Percentiles rank a stretch among this genome's conserved stretches.
Conservation (phyloP, 2,888 invertebrate genomes). For the Aleiodes leptofemur region DNA sequence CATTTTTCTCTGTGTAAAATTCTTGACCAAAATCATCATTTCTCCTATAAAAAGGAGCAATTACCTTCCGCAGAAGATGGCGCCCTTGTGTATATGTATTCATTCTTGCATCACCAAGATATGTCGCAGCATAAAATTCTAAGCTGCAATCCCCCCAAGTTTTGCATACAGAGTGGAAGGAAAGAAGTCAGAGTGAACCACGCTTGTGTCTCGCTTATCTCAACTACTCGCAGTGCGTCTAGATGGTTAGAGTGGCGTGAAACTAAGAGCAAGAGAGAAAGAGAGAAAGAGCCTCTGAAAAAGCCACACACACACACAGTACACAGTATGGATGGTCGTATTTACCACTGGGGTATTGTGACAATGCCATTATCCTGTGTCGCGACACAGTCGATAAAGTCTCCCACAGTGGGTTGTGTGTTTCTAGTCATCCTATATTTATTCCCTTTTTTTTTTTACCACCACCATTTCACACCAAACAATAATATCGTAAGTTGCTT, state of each 20-base stretch:
- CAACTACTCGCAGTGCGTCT: neutral
- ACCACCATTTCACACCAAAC: constrained; percentile 22
- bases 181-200: constrained; percentile 8
- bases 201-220: constrained; percentile 17
- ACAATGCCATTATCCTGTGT: constrained; percentile 19
- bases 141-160: neutral
- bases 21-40: no score
- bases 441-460: neutral
- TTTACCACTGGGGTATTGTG: constrained; percentile 31
- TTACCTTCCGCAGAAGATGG: no score
- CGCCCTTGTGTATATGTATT: neutral
- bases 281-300: neutral
- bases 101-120: constrained; percentile 20
- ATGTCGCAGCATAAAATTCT: constrained; percentile 7
- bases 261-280: neutral
- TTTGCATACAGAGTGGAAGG: constrained; percentile 22
- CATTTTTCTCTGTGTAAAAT: no score
- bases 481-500: constrained; percentile 20
- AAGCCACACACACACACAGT: neutral
- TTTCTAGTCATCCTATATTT: constrained; percentile 12
- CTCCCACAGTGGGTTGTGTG: constrained; percentile 17
- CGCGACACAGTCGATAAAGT: constrained; percentile 32
- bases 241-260: constrained; percentile 14
- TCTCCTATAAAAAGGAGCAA: no score
- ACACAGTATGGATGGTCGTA: constrained; percentile 5